Base-by-base conservation (phyloP, 2,888 invertebrate species). In the Drosophila bunnanda region DNA sequence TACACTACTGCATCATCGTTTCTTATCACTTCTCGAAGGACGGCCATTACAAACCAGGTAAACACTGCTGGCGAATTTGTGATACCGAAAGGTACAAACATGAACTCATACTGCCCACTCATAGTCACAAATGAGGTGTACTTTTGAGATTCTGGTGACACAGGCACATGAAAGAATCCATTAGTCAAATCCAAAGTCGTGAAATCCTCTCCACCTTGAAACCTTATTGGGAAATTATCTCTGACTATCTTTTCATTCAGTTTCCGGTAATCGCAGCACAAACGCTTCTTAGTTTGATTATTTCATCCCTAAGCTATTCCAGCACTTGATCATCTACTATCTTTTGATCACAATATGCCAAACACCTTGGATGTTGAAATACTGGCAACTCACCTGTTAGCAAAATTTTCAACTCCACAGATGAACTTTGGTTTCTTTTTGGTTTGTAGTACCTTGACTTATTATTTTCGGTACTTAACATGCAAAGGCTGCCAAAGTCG, bases 131-230 rank as follows among this genome's bases (percentile, higher is more conserved):
- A 38, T 25, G 17, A 38, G 5, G 38, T 38, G 25, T 53, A 25
- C 10, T 53, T 53, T 2, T 53, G 48, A 9, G 53, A 53, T 38
- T 53, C 25, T 53, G 13, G 2, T 5, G n/a, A 53, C 9, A 17
- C n/a, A 13, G 30, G 38, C 1, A 44, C 44, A 25, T 53, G 58
- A 38, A 65, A 61, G 41, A 52, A 58, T 13, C 52, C 36, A 44
- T 65, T 65, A 1, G 62, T 52, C 17, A 65, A 56, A 12, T 55
- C 43, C 3, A 65, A 13, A 4, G 57, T 57, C 2, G 43, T 44
- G 8, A 57, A 34, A 44, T 15, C n/a, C 2, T 36, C 10, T 57
- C 13, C 44, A 34, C 64, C 56, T 17, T 64, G 50, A 4, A 56
- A 28, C 2, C 41, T 57, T n/a, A 53, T 59, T 17, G 32, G 34